Evolutionary conservation across 2,888 invertebrate species (phyloP).

Genomic region (Nudaria mundana): DNA sequence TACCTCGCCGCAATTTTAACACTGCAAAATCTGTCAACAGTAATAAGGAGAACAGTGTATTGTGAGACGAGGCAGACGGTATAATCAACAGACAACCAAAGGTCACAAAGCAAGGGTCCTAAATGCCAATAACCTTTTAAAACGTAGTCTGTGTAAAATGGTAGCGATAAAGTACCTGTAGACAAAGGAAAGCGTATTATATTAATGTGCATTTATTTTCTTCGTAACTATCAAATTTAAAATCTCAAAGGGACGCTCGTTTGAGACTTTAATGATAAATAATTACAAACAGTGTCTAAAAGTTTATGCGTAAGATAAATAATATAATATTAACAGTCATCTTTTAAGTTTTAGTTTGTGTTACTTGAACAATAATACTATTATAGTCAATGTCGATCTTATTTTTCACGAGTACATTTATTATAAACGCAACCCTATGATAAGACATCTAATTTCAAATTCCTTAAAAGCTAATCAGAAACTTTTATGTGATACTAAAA

Average conservation of each 20-base stretch:
- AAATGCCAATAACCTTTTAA: slow-evolving; percentile 98
- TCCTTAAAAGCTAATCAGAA: too few relatives aligned
- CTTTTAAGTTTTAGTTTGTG: too few relatives aligned
- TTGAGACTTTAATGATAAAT: not conserved
- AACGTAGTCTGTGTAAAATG: slow-evolving; percentile 98
- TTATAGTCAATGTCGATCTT: too few relatives aligned
- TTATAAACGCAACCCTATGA: too few relatives aligned
- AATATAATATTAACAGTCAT: too few relatives aligned
- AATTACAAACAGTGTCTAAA: too few relatives aligned
- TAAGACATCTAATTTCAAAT: too few relatives aligned
- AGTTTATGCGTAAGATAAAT: too few relatives aligned
- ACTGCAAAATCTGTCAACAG: slow-evolving; percentile 98
- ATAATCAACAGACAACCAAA: slow-evolving; percentile 99
- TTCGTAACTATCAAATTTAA: slow-evolving; percentile 18
- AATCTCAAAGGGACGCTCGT: slow-evolving; percentile 9
- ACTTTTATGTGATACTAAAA: too few relatives aligned
- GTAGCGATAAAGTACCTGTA: slow-evolving; percentile 97
- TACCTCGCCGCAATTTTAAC: slow-evolving; percentile 99
- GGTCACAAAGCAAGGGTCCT: slow-evolving; percentile 96
- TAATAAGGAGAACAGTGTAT: slow-evolving; percentile 98
- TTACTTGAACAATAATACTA: too few relatives aligned
- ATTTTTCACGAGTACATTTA: too few relatives aligned
- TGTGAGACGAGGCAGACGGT: slow-evolving; percentile 99
- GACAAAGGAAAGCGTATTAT: slow-evolving; percentile 50
- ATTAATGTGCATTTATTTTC: slow-evolving; percentile 17